These are phyloP conservation scores for Elephantulus edwardii DNA, from an alignment of 2,113 vertebrate genomes.

Conservation along the genomic window DNA sequence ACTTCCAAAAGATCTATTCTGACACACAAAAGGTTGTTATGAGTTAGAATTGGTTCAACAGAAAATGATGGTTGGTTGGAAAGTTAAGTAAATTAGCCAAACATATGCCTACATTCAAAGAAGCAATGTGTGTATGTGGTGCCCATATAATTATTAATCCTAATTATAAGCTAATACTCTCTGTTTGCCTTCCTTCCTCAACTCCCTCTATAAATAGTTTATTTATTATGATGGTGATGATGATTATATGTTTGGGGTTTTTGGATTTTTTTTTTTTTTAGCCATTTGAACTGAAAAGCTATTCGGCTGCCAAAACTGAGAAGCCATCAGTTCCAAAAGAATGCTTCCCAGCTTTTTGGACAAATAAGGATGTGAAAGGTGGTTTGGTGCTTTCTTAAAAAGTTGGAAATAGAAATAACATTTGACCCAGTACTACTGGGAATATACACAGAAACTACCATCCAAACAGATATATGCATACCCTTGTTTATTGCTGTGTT, in stretches of 20 bases:
- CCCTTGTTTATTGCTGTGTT: too few species aligned
- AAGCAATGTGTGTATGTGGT: background rate
- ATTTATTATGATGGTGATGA: too few species aligned
- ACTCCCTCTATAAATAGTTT: conserved; percentile 15
- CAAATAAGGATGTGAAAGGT: background rate
- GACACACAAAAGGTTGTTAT: background rate
- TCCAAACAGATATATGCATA: too few species aligned
- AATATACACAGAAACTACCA: too few species aligned
- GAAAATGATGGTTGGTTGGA: background rate
- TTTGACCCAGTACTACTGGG: too few species aligned
- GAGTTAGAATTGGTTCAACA: background rate
- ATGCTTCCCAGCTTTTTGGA: background rate
- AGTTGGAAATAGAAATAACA: too few species aligned
- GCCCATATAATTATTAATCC: conserved; percentile 19
- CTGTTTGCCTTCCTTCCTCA: background rate
- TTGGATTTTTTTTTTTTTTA: conserved; percentile 24
- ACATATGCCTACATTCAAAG: background rate
- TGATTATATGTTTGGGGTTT: too few species aligned
- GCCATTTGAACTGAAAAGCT: conserved; percentile 10
- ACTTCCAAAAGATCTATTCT: background rate
- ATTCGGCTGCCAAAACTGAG: background rate
- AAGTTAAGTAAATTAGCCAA: background rate
- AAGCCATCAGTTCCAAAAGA: background rate
- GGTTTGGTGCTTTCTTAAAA: too few species aligned
- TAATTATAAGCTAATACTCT: background rate